Conservation (phyloP, 2,113 vertebrate species). For the Oncorhynchus mykiss region DNA sequence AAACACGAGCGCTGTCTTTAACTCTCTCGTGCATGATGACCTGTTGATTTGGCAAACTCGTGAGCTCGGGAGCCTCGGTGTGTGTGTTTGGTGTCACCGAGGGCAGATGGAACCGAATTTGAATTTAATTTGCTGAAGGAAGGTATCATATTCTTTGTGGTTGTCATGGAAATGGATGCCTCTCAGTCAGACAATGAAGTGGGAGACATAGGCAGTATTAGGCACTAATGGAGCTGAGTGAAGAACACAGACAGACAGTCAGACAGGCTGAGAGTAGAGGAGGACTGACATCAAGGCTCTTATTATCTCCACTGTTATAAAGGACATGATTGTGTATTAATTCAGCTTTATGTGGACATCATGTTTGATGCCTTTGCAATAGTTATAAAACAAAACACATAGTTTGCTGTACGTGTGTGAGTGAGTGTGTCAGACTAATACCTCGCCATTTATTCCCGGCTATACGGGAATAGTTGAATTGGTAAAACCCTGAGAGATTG, state of each 20-base stretch:
- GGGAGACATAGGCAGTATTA: constrained; percentile 40
- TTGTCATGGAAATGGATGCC: constrained; percentile 98
- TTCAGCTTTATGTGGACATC: background rate
- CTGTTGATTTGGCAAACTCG: constrained; percentile 66
- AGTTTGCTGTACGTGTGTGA: background rate
- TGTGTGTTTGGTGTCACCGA: constrained; percentile 28
- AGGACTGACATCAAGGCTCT: background rate
- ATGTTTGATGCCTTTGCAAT: constrained; percentile 1
- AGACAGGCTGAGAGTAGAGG: constrained; percentile 14
- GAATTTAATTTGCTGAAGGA: constrained; percentile 71
- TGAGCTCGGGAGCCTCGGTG: background rate
- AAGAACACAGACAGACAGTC: constrained; percentile 48
- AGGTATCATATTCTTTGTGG: constrained; percentile 82
- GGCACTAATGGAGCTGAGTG: constrained; percentile 53
- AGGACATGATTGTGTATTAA: background rate
- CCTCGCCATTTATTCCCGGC: no score
- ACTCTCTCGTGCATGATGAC: constrained; percentile 51
- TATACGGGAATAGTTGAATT: no score
- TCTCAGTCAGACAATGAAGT: constrained; percentile 70
- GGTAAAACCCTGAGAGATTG: no score
- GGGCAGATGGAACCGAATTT: constrained; percentile 56
- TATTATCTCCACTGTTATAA: background rate
- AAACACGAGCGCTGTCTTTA: constrained; percentile 15
- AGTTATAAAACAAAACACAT: background rate
- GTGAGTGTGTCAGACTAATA: background rate